Evolutionary conservation across 2,888 invertebrate genomes (phyloP), one percentile per base, ranked within the genome.

Genomic region (Coenonympha glycerion): DNA sequence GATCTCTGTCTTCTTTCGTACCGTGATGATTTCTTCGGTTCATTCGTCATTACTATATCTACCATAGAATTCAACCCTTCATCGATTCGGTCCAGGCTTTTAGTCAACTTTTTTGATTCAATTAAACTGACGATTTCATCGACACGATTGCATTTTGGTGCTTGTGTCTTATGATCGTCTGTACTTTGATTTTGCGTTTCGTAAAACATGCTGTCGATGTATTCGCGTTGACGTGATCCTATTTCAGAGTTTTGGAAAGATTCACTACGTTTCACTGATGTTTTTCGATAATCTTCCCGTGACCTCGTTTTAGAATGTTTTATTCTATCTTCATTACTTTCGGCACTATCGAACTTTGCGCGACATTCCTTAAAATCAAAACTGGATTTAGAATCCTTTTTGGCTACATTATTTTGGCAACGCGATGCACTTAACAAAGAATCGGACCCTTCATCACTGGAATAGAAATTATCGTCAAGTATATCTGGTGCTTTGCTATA

Each of bases 51-150:
- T 0, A 93, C 90, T 28, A 93, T 92, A 63, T 92, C 91, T 0
- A 92, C 91, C 89, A 93, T 90, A 0, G 92, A 89, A 64, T 92
- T 90, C 18, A 94, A 71, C 13, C 93, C 91, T 69, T 90, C 91
- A 66, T 94, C 93, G 33, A 95, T 92, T 50, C 94, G 88, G 59
- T 95, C 94, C 40, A 95, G 76, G 59, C 94, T 95, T 76, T 94
- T 95, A 0, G 93, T 91, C 34, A 91, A 71, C 44, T 90, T 88
- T 46, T 89, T 88, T 1, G 91, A 89, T 68, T 91, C 90, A 41
- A 91, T 81, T 21, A 90, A 79, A 37, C 82, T 90, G 0, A 87
- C 82, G 41, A 87, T 86, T 74, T 87, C 86, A 56, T 86, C 87
- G 1, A 86, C 86, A 4, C 83, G 71, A 52, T 69, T 86, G 47